These are phyloP conservation scores for Silvanus unidentatus DNA, from an alignment of 2,888 invertebrate genomes.

Conservation along the genomic window DNA sequence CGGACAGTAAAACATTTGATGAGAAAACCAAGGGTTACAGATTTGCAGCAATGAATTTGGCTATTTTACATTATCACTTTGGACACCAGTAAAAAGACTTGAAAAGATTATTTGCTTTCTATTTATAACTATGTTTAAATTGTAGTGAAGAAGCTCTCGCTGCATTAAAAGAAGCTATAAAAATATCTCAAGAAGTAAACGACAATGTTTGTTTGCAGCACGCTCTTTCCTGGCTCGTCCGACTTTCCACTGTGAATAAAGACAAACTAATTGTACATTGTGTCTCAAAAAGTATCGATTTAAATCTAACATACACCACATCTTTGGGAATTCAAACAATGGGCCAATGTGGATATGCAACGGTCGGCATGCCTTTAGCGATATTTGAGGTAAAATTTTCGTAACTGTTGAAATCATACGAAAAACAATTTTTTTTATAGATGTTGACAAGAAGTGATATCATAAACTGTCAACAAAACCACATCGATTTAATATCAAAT, in stretches of 20 bases:
- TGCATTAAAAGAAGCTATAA: conserved; percentile 80
- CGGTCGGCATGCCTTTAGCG: conserved; percentile 58
- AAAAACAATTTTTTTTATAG: no score
- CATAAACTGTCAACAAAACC: conserved; percentile 77
- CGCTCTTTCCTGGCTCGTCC: conserved; percentile 76
- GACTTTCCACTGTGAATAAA: conserved; percentile 51
- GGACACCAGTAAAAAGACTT: conserved; percentile 72
- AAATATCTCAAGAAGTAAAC: conserved; percentile 80
- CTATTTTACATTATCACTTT: conserved; percentile 82
- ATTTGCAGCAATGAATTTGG: conserved; percentile 86
- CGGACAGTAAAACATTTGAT: conserved; percentile 48
- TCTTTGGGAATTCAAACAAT: conserved; percentile 70
- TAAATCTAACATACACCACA: conserved; percentile 64
- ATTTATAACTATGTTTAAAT: conserved; percentile 5
- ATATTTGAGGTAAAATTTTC: conserved; percentile 55
- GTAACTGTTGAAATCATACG: no score
- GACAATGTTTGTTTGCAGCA: conserved; percentile 82
- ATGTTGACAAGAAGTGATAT: conserved; percentile 78
- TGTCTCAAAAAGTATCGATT: conserved; percentile 61
- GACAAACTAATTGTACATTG: conserved; percentile 63
- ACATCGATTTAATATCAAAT: conserved; percentile 73
- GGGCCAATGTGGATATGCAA: conserved; percentile 69
- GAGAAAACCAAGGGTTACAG: conserved; percentile 64
- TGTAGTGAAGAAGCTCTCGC: conserved; percentile 68
- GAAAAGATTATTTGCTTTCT: no score